Evolutionary conservation across 2,797 vertebrate species (phyloP).

Genomic region (Enteromius radiatus): DNA sequence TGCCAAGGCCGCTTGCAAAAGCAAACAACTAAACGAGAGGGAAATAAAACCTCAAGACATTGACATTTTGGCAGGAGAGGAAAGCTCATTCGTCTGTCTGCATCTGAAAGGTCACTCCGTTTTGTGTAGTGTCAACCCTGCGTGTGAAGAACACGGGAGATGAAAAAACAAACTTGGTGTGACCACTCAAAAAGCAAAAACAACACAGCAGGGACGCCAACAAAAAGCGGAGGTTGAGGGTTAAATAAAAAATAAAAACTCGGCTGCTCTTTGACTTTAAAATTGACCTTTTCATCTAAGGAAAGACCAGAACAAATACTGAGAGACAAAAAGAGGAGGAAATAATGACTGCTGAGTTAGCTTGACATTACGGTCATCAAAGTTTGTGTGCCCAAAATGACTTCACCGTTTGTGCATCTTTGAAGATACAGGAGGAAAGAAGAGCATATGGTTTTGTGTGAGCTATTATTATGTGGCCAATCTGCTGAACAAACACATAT

Average conservation of each 20-base stretch:
- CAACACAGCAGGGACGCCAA: conserved; percentile 57
- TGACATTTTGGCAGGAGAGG: conserved; percentile 79
- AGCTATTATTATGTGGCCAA: conserved; percentile 13
- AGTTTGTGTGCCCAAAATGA: neutral
- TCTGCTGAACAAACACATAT: conserved; percentile 24
- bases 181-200: conserved; percentile 70
- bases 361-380: neutral
- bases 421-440: conserved; percentile 12
- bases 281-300: conserved; percentile 15
- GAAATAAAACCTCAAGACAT: conserved; percentile 70
- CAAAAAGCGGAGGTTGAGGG: conserved; percentile 1
- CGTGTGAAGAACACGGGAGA: conserved; percentile 69
- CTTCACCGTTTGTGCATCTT: conserved; percentile 11
- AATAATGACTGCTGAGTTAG: conserved; percentile 11
- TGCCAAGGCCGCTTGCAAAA: conserved; percentile 38
- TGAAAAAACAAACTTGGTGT: conserved; percentile 74
- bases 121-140: conserved; percentile 59
- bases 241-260: neutral
- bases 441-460: conserved; percentile 11
- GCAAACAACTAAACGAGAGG: conserved; percentile 54
- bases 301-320: conserved; percentile 5
- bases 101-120: conserved; percentile 77
- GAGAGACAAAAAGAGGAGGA: neutral
- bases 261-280: conserved; percentile 7
- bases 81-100: conserved; percentile 72